Percentiles rank a stretch among this genome's conserved stretches.
phyloP scores from a whole-genome alignment of 37 sponge, comb jelly and placozoan genomes.

The Dysidea cf. avara region DNA sequence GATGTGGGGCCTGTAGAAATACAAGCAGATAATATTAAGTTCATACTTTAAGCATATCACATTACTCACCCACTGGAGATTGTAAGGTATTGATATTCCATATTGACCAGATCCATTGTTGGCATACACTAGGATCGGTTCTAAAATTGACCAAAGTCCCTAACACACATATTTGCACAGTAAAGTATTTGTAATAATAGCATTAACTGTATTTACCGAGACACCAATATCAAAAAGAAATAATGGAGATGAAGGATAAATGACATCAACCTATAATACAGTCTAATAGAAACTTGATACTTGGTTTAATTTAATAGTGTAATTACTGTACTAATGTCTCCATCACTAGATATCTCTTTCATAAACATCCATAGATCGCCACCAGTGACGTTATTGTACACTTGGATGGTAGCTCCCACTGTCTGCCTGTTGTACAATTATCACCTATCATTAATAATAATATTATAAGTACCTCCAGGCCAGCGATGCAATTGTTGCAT shows the following conservation, averaged over 20 bases:
- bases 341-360: conserved; percentile 85
- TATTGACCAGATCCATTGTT: conserved; percentile 62
- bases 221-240: conserved; percentile 35
- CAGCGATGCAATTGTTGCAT: conserved; percentile 60
- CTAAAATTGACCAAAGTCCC: conserved; percentile 19
- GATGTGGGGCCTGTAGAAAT: conserved; percentile 60
- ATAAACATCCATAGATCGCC: conserved; percentile 66
- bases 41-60: background rate
- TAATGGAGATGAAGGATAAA: conserved; percentile 72
- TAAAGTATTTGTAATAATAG: too few relatives aligned
- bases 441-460: background rate
- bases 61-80: conserved; percentile 27
- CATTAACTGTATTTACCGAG: background rate
- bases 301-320: background rate
- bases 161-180: background rate
- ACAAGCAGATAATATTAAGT: background rate
- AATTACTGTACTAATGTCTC: conserved; percentile 74
- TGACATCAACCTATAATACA: conserved; percentile 62
- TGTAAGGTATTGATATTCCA: conserved; percentile 59
- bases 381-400: conserved; percentile 50
- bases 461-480: conserved; percentile 57
- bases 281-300: too few relatives aligned
- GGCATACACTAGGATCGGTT: conserved; percentile 71
- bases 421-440: conserved; percentile 42
- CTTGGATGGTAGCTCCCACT: conserved; percentile 50